Base-by-base conservation (phyloP, 92 coral and sea anemone genomes). In the Zoanthus gigantus region DNA sequence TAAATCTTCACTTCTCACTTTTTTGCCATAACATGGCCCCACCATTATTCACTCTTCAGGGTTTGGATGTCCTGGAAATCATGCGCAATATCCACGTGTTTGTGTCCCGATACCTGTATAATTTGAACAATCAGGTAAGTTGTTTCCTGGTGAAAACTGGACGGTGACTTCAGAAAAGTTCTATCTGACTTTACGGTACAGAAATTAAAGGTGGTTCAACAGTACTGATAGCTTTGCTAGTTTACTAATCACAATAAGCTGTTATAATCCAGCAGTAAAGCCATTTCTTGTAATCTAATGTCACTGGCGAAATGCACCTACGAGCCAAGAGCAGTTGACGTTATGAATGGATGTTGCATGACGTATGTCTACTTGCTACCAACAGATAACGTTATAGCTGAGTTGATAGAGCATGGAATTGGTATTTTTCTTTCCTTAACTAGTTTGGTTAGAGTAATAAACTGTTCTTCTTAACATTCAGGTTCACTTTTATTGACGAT, bases 41-140 rank as follows among this genome's bases (percentile, higher is more conserved):
- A 50, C 16, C 18, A 16, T 76, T 61, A 56, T 56, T 68, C 15
- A 32, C 68, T 48, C 54, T 72, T 0, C 74, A 96, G 99, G 99
- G 99, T 29, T 91, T 97, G 18, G 99, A 97, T 87, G 99, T 97
- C 48, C 91, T 97, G 76, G 99, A 97, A 88, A 97, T 97, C 31
- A 97, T 97, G 99, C 92, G 99, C 29, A 97, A 97, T 88, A 97
- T 97, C 60, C 99, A 97, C 75, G 97, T 97, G 86, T 97, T 97
- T 42, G 98, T 97, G 15, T 97, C 99, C 2, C 97, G 99, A 5
- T 97, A 97, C 76, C 88, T 97, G 88, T 97, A 97, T 93, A 97
- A 97, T 83, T 94, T 97, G 78, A 97, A 97, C 91, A 97, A 97
- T 86, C 99, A 97, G 98, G 99, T 93, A 85, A 65, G 89, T 83